These are phyloP conservation scores for Palaemon carinicauda DNA, from an alignment of 1,140 invertebrate genomes.

Conservation along the genomic window DNA sequence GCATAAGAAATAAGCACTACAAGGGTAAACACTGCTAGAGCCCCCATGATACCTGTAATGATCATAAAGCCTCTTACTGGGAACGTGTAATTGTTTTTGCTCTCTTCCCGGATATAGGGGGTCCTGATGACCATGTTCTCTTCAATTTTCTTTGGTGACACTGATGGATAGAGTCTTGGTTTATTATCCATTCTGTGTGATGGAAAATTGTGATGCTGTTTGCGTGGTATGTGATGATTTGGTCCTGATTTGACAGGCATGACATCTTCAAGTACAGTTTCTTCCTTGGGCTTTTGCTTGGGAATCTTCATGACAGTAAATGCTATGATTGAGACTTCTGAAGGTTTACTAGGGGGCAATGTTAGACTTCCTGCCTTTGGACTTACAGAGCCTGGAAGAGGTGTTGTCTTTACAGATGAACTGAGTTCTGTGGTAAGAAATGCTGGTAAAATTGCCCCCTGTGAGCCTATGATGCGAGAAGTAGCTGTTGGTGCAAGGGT, in stretches of 20 bases:
- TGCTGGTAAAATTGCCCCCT: too few relatives aligned
- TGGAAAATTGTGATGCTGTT: not conserved
- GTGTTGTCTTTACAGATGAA: not conserved
- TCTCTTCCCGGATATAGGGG: not conserved
- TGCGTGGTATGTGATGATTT: not conserved
- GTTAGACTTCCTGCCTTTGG: not conserved
- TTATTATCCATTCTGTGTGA: not conserved
- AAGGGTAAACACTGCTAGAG: constrained; percentile 49
- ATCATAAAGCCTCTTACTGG: constrained; percentile 50
- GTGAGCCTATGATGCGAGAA: too few relatives aligned
- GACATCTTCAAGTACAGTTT: not conserved
- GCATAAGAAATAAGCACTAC: constrained; percentile 51
- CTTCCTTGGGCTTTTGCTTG: not conserved
- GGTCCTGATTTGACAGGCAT: not conserved
- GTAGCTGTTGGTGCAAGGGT: too few relatives aligned
- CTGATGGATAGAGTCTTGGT: too few relatives aligned
- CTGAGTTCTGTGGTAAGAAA: not conserved
- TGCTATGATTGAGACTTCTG: not conserved
- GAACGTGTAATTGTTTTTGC: constrained; percentile 20
- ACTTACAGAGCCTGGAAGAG: not conserved
- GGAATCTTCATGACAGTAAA: not conserved
- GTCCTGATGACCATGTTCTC: not conserved
- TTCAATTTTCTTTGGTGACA: not conserved
- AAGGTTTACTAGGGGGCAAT: not conserved
- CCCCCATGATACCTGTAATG: constrained; percentile 49